Evolutionary conservation across 1,140 invertebrate genomes (phyloP).

Genomic region (Euborellia annulipes): DNA sequence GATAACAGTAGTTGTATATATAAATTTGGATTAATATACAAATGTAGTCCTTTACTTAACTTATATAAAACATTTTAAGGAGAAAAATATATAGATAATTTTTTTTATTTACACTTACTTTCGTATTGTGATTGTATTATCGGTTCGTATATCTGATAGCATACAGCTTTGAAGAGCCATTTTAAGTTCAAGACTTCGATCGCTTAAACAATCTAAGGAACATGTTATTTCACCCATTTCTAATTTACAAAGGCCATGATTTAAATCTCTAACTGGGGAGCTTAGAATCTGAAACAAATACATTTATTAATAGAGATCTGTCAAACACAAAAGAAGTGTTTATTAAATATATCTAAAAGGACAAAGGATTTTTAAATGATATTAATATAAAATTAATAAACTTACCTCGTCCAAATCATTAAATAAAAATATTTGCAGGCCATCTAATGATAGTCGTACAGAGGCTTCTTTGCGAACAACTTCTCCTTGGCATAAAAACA

Average conservation of each 20-base stretch:
- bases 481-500: constrained; percentile 52
- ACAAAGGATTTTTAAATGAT: too few relatives aligned
- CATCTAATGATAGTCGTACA: constrained; percentile 45
- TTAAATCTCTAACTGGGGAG: constrained; percentile 54
- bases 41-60: too few relatives aligned
- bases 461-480: constrained; percentile 39
- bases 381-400: background rate
- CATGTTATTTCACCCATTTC: constrained; percentile 51
- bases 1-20: too few relatives aligned
- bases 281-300: constrained; percentile 38
- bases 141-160: constrained; percentile 55
- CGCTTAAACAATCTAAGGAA: constrained; percentile 46
- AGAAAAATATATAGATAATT: too few relatives aligned
- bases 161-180: constrained; percentile 50
- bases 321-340: background rate
- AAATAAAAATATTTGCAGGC: constrained; percentile 48
- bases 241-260: constrained; percentile 51
- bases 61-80: too few relatives aligned
- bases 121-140: constrained; percentile 41
- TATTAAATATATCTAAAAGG: too few relatives aligned
- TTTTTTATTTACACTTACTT: constrained; percentile 36
- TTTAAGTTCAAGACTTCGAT: constrained; percentile 51
- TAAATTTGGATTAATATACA: too few relatives aligned
- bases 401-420: constrained; percentile 51
- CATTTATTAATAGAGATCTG: constrained; percentile 3